Base-by-base conservation (phyloP, 23 tunicate genomes). In the Oikopleura dioica region DNA sequence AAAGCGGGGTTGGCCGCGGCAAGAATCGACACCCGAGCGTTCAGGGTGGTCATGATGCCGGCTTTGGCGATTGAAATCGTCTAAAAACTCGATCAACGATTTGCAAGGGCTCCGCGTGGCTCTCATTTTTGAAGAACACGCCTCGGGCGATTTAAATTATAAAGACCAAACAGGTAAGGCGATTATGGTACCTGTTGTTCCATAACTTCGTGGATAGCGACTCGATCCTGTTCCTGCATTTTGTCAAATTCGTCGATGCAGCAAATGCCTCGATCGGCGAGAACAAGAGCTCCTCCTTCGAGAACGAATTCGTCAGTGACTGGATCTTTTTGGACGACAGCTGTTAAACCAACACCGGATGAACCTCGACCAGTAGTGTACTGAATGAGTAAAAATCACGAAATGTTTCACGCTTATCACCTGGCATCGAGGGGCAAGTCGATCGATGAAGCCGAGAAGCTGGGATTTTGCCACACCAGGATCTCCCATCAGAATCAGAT, bases 391-490 rank as follows among this genome's bases (percentile, higher is more conserved):
- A n/a, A n/a, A n/a, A n/a, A n/a, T n/a, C n/a, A n/a, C n/a, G n/a
- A n/a, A n/a, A n/a, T n/a, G n/a, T n/a, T n/a, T n/a, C n/a, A n/a
- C n/a, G n/a, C n/a, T n/a, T n/a, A n/a, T n/a, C n/a, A n/a, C n/a
- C n/a, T n/a, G 99, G 78, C 95, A 83, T 35, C 99, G 59, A 0
- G 99, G 99, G 28, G 99, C 99, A 29, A 94, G 81, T 1, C 99
- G 78, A 44, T 94, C 99, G 35, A 94, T 94, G 81, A 86, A 94
- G 1, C 85, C 83, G 31, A 94, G 88, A 51, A 94, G 81, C 75
- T 94, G 99, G 32, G 99, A 94, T 38, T 94, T 94, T 35, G 99
- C 99, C 1, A 94, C 99, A 83, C 99, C 99, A 76, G 99, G 99
- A 75, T 94, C 99, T 1, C 99, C 99, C 99, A 94, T 94, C 78